Conservation (phyloP, 2,888 invertebrate genomes). For the Ochropleura leucogaster region DNA sequence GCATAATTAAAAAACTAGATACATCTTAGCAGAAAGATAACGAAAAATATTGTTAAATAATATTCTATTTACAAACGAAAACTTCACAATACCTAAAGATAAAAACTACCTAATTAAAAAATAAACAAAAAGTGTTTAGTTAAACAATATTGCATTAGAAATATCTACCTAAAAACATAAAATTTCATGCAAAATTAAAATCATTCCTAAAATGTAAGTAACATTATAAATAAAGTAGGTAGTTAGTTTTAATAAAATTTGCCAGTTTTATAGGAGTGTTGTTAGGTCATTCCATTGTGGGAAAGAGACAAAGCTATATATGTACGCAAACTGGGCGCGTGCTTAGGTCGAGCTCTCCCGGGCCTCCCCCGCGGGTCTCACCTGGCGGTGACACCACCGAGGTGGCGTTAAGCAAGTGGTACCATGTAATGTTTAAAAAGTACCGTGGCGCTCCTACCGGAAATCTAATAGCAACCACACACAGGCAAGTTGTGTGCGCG, state of each 20-base stretch:
- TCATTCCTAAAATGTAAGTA: too few relatives aligned
- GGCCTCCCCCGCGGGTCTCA: too few relatives aligned
- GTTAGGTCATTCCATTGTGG: too few relatives aligned
- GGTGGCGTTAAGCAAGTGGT: too few relatives aligned
- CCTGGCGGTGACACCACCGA: too few relatives aligned
- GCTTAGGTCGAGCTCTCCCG: too few relatives aligned
- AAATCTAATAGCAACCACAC: too few relatives aligned
- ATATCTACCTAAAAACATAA: conserved; percentile 18
- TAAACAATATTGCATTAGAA: conserved; percentile 18
- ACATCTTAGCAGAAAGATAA: neutral
- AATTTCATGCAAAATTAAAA: conserved; percentile 51
- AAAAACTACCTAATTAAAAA: conserved; percentile 10
- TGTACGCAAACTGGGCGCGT: too few relatives aligned
- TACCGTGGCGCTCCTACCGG: too few relatives aligned
- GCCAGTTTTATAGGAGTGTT: neutral
- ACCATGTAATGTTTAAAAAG: too few relatives aligned
- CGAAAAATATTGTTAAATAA: neutral
- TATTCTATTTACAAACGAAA: conserved; percentile 50
- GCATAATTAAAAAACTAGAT: conserved; percentile 12
- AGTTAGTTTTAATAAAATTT: neutral
- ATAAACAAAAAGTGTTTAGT: conserved; percentile 8
- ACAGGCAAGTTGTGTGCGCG: too few relatives aligned
- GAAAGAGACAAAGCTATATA: too few relatives aligned
- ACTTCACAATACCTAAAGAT: conserved; percentile 5
- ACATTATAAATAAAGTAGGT: neutral